Percentiles rank a stretch among this genome's conserved stretches.
These are phyloP conservation scores for Aspidiotus rigidus DNA, from an alignment of 2,888 invertebrate genomes.

Conservation along the genomic window DNA sequence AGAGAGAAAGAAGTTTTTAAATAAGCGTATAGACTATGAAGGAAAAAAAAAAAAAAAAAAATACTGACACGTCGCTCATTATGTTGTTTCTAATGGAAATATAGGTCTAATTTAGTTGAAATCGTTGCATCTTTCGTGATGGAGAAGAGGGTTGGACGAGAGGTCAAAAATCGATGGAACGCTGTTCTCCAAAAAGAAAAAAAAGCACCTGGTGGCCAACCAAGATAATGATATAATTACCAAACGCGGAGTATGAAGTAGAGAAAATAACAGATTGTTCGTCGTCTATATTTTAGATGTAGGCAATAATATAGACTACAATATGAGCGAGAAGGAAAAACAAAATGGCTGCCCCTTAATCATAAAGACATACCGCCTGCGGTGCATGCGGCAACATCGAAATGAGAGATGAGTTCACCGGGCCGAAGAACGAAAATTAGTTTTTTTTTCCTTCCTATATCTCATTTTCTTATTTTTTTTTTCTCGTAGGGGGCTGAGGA, in stretches of 20 bases:
- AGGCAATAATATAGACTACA: background rate
- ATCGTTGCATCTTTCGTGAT: background rate
- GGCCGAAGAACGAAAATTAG: background rate
- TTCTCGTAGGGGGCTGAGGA: background rate
- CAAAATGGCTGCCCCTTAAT: slow-evolving; percentile 32
- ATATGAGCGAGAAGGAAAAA: slow-evolving; percentile 16
- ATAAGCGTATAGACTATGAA: background rate
- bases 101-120: slow-evolving; percentile 26
- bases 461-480: background rate
- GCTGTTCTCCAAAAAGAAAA: slow-evolving; percentile 13
- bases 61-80: slow-evolving; percentile 11
- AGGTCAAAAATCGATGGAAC: slow-evolving; percentile 12
- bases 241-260: slow-evolving; percentile 13
- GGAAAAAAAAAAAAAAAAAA: slow-evolving; percentile 1
- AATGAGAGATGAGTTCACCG: slow-evolving; percentile 7
- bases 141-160: background rate
- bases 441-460: slow-evolving; percentile 1
- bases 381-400: slow-evolving; percentile 27
- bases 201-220: slow-evolving; percentile 29
- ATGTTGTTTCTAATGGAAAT: slow-evolving; percentile 17
- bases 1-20: background rate
- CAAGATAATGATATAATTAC: slow-evolving; percentile 31
- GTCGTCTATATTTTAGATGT: too few species aligned
- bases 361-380: slow-evolving; percentile 31
- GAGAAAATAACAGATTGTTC: slow-evolving; percentile 9